Evolutionary conservation across 2,113 vertebrate species (phyloP).

Genomic region (Pseudopipra pipra): DNA sequence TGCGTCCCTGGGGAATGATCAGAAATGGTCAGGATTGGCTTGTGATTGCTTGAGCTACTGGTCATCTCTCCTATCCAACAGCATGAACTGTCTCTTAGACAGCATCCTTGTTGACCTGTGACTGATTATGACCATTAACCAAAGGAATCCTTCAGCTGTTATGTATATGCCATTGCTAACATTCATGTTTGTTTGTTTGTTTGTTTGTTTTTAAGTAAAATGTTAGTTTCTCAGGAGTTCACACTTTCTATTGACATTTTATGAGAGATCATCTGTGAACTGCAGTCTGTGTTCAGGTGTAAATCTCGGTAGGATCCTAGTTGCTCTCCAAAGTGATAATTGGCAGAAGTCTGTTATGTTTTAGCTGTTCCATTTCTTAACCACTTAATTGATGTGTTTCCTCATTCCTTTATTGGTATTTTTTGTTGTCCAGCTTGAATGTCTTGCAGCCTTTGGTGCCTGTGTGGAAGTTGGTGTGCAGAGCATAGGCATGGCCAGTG

Average conservation of each 20-base stretch:
- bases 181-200: not conserved
- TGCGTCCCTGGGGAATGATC: not conserved
- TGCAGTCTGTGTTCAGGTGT: not conserved
- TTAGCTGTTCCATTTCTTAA: not conserved
- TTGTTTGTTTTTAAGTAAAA: not conserved
- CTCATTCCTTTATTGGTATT: not conserved
- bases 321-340: not conserved
- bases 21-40: not conserved
- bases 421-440: not conserved
- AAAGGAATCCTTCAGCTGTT: not conserved
- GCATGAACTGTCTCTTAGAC: not conserved
- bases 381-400: not conserved
- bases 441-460: not conserved
- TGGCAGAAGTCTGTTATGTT: not conserved
- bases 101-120: not conserved
- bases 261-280: not conserved
- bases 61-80: not conserved
- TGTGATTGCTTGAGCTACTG: not conserved
- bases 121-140: not conserved
- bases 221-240: not conserved
- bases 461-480: no score
- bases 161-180: rapidly evolving
- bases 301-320: not conserved
- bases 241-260: not conserved
- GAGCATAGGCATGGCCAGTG: not conserved